These are phyloP conservation scores for Sarotherodon lohbergeri DNA, from an alignment of 2,113 vertebrate genomes.

Conservation along the genomic window DNA sequence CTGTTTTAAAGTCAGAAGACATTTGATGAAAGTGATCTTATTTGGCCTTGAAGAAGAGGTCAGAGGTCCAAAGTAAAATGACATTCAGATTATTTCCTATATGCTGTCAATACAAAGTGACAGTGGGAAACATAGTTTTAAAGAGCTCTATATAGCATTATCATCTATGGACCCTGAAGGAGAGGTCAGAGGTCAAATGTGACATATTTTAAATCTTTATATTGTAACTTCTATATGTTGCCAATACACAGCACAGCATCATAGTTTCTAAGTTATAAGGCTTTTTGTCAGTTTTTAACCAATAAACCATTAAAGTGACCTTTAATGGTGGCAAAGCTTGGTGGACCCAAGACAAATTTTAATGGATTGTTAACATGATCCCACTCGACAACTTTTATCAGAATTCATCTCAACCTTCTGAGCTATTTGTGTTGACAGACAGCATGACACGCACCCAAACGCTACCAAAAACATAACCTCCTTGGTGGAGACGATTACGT, in stretches of 20 bases:
- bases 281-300: background rate
- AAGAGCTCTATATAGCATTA: background rate
- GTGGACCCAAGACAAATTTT: background rate
- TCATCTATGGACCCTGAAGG: fast-evolving
- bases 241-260: background rate
- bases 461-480: background rate
- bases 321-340: background rate
- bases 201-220: background rate
- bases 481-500: fast-evolving
- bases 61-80: background rate
- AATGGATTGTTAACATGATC: background rate
- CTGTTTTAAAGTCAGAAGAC: background rate
- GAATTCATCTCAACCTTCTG: background rate
- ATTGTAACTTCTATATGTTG: background rate
- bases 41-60: background rate
- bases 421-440: background rate
- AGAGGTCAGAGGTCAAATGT: fast-evolving
- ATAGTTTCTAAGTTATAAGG: background rate
- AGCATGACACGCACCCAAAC: background rate
- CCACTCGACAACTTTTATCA: background rate
- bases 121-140: background rate
- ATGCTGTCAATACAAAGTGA: background rate
- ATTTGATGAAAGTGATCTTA: background rate
- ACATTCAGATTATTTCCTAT: fast-evolving
- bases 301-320: fast-evolving